phyloP scores from a whole-genome alignment of 2,888 invertebrate genomes.

The Carterocephalus palaemon region DNA sequence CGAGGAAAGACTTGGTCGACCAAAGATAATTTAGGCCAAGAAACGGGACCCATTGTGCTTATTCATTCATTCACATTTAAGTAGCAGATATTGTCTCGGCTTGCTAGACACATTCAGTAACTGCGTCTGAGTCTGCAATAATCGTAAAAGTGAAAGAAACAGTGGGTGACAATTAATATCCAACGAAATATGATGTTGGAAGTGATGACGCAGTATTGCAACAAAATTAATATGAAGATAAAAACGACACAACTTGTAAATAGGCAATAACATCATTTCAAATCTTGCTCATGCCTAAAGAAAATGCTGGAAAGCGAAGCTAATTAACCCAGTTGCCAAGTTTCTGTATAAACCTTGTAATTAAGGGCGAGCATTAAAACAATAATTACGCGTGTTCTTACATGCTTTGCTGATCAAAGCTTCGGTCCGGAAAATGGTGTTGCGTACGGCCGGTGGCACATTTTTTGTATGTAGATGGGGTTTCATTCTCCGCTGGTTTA shows the following conservation, averaged over 20 bases:
- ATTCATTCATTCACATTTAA: not conserved
- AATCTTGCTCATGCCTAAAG: conserved; percentile 18
- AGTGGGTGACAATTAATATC: not conserved
- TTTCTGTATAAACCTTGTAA: conserved; percentile 32
- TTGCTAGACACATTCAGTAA: too few species aligned
- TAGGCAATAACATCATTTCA: conserved; percentile 10
- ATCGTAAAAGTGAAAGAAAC: conserved; percentile 1
- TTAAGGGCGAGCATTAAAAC: conserved; percentile 25
- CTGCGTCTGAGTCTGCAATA: too few species aligned
- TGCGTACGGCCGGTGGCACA: conserved; percentile 3
- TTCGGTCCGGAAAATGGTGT: conserved; percentile 15
- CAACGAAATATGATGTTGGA: not conserved
- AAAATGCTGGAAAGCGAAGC: conserved; percentile 21
- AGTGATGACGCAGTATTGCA: conserved; percentile 4
- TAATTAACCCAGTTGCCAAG: conserved; percentile 33
- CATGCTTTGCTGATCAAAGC: conserved; percentile 22
- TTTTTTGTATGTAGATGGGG: too few species aligned
- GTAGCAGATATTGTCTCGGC: not conserved
- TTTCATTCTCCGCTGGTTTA: not conserved
- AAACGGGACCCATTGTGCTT: not conserved
- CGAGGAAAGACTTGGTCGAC: not conserved
- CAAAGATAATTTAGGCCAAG: not conserved
- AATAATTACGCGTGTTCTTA: conserved; percentile 15
- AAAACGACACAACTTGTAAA: conserved; percentile 12
- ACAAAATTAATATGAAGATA: conserved; percentile 5